Conservation (phyloP, 2,113 vertebrate species). For the Chiloscyllium plagiosum region DNA sequence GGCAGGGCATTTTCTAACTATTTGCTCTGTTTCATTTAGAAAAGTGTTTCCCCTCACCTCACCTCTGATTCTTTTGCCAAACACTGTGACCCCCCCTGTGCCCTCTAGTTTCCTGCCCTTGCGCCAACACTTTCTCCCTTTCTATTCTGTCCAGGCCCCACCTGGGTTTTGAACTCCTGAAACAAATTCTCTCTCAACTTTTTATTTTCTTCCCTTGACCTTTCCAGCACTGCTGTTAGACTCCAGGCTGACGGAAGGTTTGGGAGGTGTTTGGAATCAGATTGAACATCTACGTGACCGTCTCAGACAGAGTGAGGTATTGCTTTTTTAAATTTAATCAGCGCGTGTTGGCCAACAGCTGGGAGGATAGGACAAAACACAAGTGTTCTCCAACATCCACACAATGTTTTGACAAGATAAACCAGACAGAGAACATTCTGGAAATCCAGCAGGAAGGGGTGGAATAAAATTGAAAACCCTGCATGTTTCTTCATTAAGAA, state of each 20-base stretch:
- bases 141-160: background rate
- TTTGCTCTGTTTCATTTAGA: background rate
- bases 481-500: background rate
- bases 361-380: background rate
- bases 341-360: background rate
- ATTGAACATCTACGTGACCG: slow-evolving; percentile 16
- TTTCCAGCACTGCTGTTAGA: slow-evolving; percentile 31
- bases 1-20: background rate
- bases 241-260: slow-evolving; percentile 34
- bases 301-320: slow-evolving; percentile 29
- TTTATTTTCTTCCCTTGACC: background rate
- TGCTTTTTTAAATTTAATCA: background rate
- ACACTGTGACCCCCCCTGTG: background rate
- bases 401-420: background rate
- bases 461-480: background rate
- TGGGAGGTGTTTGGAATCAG: slow-evolving; percentile 11
- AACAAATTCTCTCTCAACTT: background rate
- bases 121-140: background rate
- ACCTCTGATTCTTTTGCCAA: background rate
- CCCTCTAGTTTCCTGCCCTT: background rate
- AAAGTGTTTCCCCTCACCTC: background rate
- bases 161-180: background rate
- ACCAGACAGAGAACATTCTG: background rate
- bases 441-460: background rate
- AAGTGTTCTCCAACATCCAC: background rate